A percentile compares a stretch with the other conserved stretches of the same genome.
These are phyloP conservation scores for Orientallactaga bullata DNA, from an alignment of 2,113 vertebrate species.

Conservation along the genomic window DNA sequence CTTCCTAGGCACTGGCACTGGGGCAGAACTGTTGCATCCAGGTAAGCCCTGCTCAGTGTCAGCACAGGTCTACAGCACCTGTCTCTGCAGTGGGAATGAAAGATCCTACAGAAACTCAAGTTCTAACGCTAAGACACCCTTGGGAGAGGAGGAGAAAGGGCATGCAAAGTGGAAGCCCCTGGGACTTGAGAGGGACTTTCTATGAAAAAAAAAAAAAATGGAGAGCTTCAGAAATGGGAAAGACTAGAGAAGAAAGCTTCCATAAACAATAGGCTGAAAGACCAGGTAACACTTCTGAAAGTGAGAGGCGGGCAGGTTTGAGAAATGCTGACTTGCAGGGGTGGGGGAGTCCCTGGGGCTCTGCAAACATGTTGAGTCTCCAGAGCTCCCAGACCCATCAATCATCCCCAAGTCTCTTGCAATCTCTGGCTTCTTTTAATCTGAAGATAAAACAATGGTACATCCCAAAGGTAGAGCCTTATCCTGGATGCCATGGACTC, in stretches of 20 bases:
- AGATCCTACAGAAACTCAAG: background rate
- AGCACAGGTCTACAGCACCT: background rate
- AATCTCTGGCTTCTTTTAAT: background rate
- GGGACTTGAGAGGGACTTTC: background rate
- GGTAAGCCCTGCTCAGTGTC: background rate
- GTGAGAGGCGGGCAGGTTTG: background rate
- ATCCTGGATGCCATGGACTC: background rate
- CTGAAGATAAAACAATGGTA: background rate
- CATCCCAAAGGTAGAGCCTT: background rate
- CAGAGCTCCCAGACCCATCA: background rate
- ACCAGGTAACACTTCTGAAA: background rate
- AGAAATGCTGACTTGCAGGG: background rate
- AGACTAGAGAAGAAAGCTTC: background rate
- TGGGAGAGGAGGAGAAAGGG: background rate
- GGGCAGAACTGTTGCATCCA: conserved; percentile 87
- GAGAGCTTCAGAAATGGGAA: background rate
- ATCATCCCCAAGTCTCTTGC: background rate
- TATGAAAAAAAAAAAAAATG: background rate
- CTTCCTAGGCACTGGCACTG: conserved; percentile 88
- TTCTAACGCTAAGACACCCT: background rate
- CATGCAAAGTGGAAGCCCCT: background rate
- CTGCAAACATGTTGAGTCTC: background rate
- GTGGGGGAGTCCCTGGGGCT: too few species aligned
- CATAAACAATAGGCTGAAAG: background rate
- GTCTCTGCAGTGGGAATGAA: background rate